phyloP scores from a whole-genome alignment of 2,888 invertebrate genomes.

The Teinopalpus imperialis region DNA sequence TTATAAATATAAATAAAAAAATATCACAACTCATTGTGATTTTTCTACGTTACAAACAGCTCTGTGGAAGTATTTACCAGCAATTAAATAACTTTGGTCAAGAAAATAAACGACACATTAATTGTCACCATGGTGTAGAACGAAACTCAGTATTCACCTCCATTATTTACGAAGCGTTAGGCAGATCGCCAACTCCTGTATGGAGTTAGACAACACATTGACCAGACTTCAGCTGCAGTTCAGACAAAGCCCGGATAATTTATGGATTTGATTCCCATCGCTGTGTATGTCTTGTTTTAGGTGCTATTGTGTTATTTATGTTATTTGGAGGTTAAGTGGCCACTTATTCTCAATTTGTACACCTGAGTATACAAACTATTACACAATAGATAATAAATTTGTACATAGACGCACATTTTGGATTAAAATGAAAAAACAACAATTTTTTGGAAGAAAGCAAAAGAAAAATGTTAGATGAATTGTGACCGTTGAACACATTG shows the following conservation, averaged over 20 bases:
- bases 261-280: slow-evolving; percentile 4
- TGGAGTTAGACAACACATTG: slow-evolving; percentile 16
- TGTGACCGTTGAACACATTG: no score
- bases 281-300: not conserved
- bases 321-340: no score
- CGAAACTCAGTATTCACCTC: not conserved
- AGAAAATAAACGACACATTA: slow-evolving; percentile 1
- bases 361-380: no score
- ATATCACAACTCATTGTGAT: no score
- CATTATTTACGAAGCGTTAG: slow-evolving; percentile 10
- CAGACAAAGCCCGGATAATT: not conserved
- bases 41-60: no score
- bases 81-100: slow-evolving; percentile 2
- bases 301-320: not conserved
- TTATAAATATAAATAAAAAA: no score
- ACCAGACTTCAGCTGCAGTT: slow-evolving; percentile 14
- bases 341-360: no score
- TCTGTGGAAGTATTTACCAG: not conserved
- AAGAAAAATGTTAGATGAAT: no score
- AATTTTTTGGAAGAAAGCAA: no score
- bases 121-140: not conserved
- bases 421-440: no score
- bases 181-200: slow-evolving; percentile 14
- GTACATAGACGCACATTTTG: no score
- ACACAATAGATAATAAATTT: no score